Evolutionary conservation across 2,113 vertebrate genomes (phyloP).

Genomic region (Sceloporus tristichus): DNA sequence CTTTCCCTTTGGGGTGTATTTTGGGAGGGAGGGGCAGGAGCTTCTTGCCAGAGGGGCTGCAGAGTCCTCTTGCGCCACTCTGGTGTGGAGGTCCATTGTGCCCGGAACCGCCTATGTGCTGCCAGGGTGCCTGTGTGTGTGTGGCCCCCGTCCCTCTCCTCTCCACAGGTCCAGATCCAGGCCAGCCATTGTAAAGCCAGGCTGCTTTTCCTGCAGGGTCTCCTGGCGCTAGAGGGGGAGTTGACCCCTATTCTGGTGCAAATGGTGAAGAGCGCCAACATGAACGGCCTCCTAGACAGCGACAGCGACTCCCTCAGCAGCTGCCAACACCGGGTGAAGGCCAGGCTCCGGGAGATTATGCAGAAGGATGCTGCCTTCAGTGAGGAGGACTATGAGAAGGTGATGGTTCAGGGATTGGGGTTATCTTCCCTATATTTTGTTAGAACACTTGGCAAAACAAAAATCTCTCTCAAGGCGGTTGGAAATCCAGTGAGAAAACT

Average conservation of each 20-base stretch:
- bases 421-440: too few species aligned
- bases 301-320: slow-evolving; percentile 95
- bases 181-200: too few species aligned
- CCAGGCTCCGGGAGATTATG: slow-evolving; percentile 92
- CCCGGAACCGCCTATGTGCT: too few species aligned
- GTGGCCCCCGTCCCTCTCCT: too few species aligned
- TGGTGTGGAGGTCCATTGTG: too few species aligned
- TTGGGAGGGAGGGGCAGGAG: background rate
- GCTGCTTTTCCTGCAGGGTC: slow-evolving; percentile 80
- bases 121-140: too few species aligned
- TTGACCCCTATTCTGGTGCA: slow-evolving; percentile 98
- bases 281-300: slow-evolving; percentile 97
- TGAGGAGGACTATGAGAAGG: slow-evolving; percentile 91
- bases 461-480: background rate
- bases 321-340: slow-evolving; percentile 96
- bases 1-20: too few species aligned
- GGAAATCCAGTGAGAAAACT: background rate
- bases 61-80: too few species aligned
- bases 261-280: slow-evolving; percentile 99
- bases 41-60: too few species aligned
- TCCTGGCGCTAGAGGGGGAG: slow-evolving; percentile 96
- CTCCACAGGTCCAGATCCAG: too few species aligned
- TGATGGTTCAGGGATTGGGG: slow-evolving; percentile 58
- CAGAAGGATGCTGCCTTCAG: slow-evolving; percentile 91
- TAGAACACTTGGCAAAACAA: background rate